Conservation (phyloP, 2,888 invertebrate species). For the Conops quadrifasciatus region DNA sequence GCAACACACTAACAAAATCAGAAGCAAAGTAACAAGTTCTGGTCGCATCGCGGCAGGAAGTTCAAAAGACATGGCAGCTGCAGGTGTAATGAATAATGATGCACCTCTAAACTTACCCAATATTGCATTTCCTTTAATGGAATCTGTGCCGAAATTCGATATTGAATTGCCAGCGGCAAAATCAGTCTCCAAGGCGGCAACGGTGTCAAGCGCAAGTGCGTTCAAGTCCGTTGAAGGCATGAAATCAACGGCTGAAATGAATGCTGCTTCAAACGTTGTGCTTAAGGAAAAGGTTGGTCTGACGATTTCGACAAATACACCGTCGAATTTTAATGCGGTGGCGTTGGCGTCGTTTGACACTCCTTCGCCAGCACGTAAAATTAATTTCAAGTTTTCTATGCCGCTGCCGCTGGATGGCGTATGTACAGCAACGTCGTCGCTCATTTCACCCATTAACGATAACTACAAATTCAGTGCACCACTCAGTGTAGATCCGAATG, state of each 20-base stretch:
- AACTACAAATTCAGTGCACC: slow-evolving; percentile 71
- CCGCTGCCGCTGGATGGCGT: slow-evolving; percentile 64
- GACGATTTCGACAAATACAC: not conserved
- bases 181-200: slow-evolving; percentile 42
- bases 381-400: slow-evolving; percentile 65
- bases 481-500: slow-evolving; percentile 59
- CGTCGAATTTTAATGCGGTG: not conserved
- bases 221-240: not conserved
- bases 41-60: slow-evolving; percentile 44
- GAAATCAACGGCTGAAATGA: not conserved
- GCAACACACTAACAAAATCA: slow-evolving; percentile 45
- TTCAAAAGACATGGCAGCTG: slow-evolving; percentile 45
- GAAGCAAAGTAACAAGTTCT: slow-evolving; percentile 38
- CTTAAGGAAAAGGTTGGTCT: slow-evolving; percentile 13
- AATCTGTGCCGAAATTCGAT: slow-evolving; percentile 61
- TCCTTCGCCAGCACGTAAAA: not conserved
- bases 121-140: slow-evolving; percentile 62
- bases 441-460: slow-evolving; percentile 65
- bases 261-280: not conserved
- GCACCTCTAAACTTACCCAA: slow-evolving; percentile 68
- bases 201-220: slow-evolving; percentile 4
- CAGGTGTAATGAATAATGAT: slow-evolving; percentile 52
- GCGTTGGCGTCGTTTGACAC: not conserved
- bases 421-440: slow-evolving; percentile 53
- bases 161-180: slow-evolving; percentile 47